Evolutionary conservation across 2,113 vertebrate genomes (phyloP).

Genomic region (Calypte anna): DNA sequence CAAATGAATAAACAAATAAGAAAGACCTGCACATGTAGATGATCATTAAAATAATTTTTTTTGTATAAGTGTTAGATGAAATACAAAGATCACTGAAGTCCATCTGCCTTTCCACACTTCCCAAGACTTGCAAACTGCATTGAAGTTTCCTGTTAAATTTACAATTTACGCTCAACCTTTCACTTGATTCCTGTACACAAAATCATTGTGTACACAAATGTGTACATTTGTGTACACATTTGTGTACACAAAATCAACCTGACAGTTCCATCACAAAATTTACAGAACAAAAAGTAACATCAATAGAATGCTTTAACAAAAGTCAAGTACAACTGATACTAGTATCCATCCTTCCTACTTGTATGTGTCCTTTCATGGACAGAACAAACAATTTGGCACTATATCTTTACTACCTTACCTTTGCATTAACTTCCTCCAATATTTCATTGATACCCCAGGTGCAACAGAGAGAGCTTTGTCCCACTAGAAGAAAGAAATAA

Average conservation of each 20-base stretch:
- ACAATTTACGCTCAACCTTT: neutral
- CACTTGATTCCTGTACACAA: neutral
- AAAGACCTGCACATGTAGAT: neutral
- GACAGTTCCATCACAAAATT: neutral
- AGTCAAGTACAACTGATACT: neutral
- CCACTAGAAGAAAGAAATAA: conserved; percentile 82
- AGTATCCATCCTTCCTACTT: neutral
- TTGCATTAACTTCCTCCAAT: conserved; percentile 98
- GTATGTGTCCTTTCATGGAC: neutral
- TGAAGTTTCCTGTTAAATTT: neutral
- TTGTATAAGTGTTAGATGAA: neutral
- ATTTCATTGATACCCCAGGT: conserved; percentile 96
- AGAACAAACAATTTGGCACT: neutral
- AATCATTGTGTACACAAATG: no score
- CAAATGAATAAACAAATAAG: conserved; percentile 1
- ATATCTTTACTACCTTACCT: conserved; percentile 77
- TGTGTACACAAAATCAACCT: no score
- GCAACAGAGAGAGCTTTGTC: conserved; percentile 95
- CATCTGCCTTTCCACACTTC: neutral
- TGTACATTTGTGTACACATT: no score
- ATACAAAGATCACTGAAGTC: neutral
- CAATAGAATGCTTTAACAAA: neutral
- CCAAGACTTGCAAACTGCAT: neutral
- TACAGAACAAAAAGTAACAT: neutral
- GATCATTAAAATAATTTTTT: neutral